These are phyloP conservation scores for Drosophila bunnanda DNA, from an alignment of 2,888 invertebrate species.

Conservation along the genomic window DNA sequence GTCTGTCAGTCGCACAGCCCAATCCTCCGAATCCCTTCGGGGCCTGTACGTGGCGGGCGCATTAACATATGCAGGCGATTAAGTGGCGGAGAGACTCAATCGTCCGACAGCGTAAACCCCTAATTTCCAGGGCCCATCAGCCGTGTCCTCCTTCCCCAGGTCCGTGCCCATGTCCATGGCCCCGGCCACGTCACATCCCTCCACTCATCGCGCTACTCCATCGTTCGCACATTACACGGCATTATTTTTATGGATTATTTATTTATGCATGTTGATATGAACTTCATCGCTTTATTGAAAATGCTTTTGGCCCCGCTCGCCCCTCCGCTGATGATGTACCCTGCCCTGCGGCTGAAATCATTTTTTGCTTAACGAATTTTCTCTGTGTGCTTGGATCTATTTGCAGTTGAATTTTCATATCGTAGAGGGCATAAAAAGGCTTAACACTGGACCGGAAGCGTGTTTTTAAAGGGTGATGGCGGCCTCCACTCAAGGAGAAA, in stretches of 20 bases:
- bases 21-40: slow-evolving; percentile 17
- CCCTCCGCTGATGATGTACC: background rate
- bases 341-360: slow-evolving; percentile 7
- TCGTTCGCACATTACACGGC: slow-evolving; percentile 67
- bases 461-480: slow-evolving; percentile 85
- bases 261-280: slow-evolving; percentile 68
- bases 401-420: slow-evolving; percentile 83
- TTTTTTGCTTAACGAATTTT: slow-evolving; percentile 32
- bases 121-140: slow-evolving; percentile 51
- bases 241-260: slow-evolving; percentile 74
- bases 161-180: background rate
- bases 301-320: slow-evolving; percentile 4
- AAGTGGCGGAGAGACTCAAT: slow-evolving; percentile 50
- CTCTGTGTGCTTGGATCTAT: slow-evolving; percentile 48
- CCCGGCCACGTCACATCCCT: background rate
- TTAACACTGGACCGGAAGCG: slow-evolving; percentile 85
- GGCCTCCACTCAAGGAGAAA: slow-evolving; percentile 91
- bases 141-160: slow-evolving; percentile 28
- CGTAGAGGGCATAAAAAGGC: slow-evolving; percentile 84
- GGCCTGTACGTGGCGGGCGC: slow-evolving; percentile 33
- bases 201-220: slow-evolving; percentile 26
- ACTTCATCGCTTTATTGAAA: slow-evolving; percentile 68
- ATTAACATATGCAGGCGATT: slow-evolving; percentile 62
- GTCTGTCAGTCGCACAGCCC: slow-evolving; percentile 35
- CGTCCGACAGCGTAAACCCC: slow-evolving; percentile 44